Base-by-base conservation (phyloP, 2,888 invertebrate genomes). In the Nyleta sp. region DNA sequence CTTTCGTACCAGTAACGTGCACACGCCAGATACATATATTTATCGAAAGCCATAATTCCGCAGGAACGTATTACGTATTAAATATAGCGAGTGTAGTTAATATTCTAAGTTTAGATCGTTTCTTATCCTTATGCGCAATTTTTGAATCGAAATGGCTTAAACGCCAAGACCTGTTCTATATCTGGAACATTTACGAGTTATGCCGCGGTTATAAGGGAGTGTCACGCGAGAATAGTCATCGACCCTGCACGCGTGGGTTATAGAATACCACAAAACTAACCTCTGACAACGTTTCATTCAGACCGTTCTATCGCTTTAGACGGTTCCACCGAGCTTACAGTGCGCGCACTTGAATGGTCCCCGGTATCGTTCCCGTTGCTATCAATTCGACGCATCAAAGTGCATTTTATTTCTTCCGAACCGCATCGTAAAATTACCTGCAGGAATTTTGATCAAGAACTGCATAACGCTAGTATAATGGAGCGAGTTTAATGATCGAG, bases 151-250 rank as follows among this genome's bases (percentile, higher is more conserved):
- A 72, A 64, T 40, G 18, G 28, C 50, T 70, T 13, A 57, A 59
- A 70, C 50, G 48, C 28, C 64, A 10, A 48, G 72, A 55, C 46
- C 17, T 35, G 83, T 86, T 89, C 87, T 87, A 88, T 87, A 89
- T 88, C 85, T 84, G 85, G 84, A 85, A 81, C 85, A 82, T 83
- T 80, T 83, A 80, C 83, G 80, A 83, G 86, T 86, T 84, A 82
- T 81, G 80, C 82, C 72, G 67, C 74, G 79, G 83, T 84, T 88
- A 88, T 84, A 88, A 86, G 84, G 82, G 82, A 82, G 84, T 84
- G 82, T 81, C 89, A 89, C 88, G 89, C 89, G 85, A 86, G 76
- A 84, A 84, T 85, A 88, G 88, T 87, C 89, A 85, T 87, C 87
- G 88, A 89, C 89, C 88, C 75, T 55, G 50, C 38, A 70, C 35